Percentiles rank a stretch among this genome's conserved stretches.
Evolutionary conservation across 2,113 vertebrate genomes (phyloP).

Genomic region (Gavia stellata): DNA sequence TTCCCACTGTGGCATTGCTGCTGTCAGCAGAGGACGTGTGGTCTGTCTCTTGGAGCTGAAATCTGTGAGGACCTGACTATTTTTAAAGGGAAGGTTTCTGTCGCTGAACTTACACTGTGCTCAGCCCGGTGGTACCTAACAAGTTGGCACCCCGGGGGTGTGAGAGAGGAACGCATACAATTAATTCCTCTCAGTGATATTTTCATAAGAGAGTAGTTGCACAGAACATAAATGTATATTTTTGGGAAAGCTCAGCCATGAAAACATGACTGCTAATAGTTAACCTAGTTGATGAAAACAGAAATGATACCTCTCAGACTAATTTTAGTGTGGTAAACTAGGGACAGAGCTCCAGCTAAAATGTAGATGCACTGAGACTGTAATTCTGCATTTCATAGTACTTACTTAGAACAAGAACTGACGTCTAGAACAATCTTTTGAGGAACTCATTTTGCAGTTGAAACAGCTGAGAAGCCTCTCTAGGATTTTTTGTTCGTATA

Average conservation of each 20-base stretch:
- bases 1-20: neutral
- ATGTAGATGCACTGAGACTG: neutral
- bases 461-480: neutral
- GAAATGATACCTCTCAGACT: neutral
- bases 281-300: neutral
- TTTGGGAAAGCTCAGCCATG: neutral
- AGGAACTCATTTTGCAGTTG: neutral
- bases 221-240: neutral
- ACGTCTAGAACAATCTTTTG: neutral
- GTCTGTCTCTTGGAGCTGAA: neutral
- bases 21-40: accelerated
- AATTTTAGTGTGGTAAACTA: neutral
- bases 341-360: neutral
- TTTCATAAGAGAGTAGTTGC: neutral
- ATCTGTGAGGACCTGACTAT: neutral
- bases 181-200: neutral
- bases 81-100: neutral
- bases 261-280: neutral
- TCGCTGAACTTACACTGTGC: neutral
- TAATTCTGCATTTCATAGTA: neutral
- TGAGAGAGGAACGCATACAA: neutral
- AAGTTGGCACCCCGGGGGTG: neutral
- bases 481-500: neutral
- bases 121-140: neutral
- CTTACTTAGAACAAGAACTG: neutral